These are phyloP conservation scores for Drosophila nannoptera DNA, from an alignment of 1,140 invertebrate genomes.

Conservation along the genomic window DNA sequence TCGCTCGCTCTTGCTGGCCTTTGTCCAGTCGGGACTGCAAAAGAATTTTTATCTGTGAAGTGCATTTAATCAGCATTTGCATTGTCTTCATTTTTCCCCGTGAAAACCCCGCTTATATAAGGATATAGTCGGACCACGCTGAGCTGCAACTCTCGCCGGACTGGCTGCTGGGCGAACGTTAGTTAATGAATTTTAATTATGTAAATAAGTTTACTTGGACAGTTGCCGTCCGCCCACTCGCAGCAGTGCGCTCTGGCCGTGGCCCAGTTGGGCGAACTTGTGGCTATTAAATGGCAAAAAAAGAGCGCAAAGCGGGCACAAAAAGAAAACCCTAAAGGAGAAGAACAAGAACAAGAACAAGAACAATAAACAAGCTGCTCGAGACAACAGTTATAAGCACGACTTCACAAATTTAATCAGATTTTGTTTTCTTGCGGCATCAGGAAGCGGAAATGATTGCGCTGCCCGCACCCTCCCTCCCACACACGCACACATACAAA, in stretches of 20 bases:
- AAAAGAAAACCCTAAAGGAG: slow-evolving; percentile 1
- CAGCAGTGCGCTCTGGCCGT: slow-evolving; percentile 8
- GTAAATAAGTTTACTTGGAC: slow-evolving; percentile 50
- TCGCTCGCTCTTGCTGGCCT: no score
- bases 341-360: background rate
- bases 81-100: no score
- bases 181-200: slow-evolving; percentile 69
- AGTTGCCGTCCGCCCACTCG: slow-evolving; percentile 17
- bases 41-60: no score
- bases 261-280: slow-evolving; percentile 1
- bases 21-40: no score
- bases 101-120: no score
- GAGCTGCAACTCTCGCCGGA: no score
- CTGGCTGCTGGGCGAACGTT: slow-evolving; percentile 18
- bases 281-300: slow-evolving; percentile 5
- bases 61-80: no score
- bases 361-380: slow-evolving; percentile 16
- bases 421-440: slow-evolving; percentile 31
- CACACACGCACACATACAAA: slow-evolving; percentile 37
- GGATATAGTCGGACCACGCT: no score
- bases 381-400: background rate
- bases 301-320: background rate
- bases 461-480: background rate
- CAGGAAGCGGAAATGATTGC: slow-evolving; percentile 54
- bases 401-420: slow-evolving; percentile 47